A percentile compares a stretch with the other conserved stretches of the same genome.
phyloP scores from a whole-genome alignment of 2,888 invertebrate genomes.

The Drosophila demipolita region DNA sequence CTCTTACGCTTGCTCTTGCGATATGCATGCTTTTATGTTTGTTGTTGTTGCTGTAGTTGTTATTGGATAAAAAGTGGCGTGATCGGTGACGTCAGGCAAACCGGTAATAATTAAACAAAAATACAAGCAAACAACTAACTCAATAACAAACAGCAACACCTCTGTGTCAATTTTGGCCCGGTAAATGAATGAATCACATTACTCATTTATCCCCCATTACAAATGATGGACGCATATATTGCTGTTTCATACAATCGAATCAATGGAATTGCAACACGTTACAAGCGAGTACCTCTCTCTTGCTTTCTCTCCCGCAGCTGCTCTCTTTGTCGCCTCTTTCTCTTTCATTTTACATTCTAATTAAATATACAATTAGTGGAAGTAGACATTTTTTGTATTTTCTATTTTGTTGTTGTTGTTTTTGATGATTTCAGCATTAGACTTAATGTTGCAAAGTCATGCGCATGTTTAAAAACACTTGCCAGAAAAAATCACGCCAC shows the following conservation, averaged over 20 bases:
- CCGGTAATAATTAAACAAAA: conserved; percentile 30
- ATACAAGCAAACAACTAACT: conserved; percentile 20
- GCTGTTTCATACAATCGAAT: conserved; percentile 1
- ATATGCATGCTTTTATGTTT: not conserved
- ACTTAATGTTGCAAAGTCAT: conserved; percentile 37
- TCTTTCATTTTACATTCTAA: conserved; percentile 28
- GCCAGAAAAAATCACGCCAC: conserved; percentile 71
- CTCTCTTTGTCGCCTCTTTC: not conserved
- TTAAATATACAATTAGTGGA: conserved; percentile 28
- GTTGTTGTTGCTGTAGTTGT: conserved; percentile 22
- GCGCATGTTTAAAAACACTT: conserved; percentile 38
- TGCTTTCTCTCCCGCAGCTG: not conserved
- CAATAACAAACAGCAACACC: conserved; percentile 33
- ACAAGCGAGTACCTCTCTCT: not conserved
- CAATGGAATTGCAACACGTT: conserved; percentile 14
- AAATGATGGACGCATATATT: conserved; percentile 24
- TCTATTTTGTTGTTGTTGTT: conserved; percentile 1
- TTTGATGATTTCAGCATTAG: conserved; percentile 12
- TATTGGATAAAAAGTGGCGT: conserved; percentile 66
- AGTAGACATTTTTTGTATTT: not conserved
- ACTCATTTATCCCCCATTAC: conserved; percentile 8
- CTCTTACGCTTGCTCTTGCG: not conserved
- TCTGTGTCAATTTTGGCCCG: conserved; percentile 5
- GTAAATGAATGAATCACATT: conserved; percentile 40
- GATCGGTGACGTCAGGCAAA: conserved; percentile 67